phyloP scores from a whole-genome alignment of 2,113 vertebrate species.

The Maccullochella peelii region DNA sequence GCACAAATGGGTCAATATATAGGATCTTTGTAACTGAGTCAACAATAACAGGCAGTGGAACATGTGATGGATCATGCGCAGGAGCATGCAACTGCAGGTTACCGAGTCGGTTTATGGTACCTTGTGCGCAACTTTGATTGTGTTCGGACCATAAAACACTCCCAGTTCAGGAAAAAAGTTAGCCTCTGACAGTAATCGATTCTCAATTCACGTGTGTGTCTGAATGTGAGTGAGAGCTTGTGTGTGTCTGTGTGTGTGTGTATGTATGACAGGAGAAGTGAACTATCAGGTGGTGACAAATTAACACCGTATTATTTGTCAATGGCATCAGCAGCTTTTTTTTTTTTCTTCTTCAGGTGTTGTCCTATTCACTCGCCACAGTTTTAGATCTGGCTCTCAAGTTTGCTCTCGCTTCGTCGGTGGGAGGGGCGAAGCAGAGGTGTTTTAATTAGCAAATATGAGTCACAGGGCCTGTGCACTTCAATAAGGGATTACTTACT shows the following conservation, averaged over 20 bases:
- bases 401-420: conserved; percentile 46
- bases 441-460: conserved; percentile 67
- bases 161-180: conserved; percentile 21
- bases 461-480: conserved; percentile 54
- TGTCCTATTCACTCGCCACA: conserved; percentile 46
- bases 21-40: conserved; percentile 62
- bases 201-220: background rate
- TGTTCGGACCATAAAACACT: conserved; percentile 19
- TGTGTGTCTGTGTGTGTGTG: background rate
- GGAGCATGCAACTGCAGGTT: conserved; percentile 63
- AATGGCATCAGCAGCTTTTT: conserved; percentile 34
- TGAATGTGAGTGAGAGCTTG: background rate
- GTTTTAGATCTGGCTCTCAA: conserved; percentile 47
- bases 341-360: conserved; percentile 5
- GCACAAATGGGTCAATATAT: conserved; percentile 57
- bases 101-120: conserved; percentile 19
- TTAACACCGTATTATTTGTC: conserved; percentile 33
- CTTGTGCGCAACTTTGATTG: conserved; percentile 62
- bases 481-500: conserved; percentile 39
- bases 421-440: conserved; percentile 67
- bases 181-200: background rate
- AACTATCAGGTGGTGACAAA: conserved; percentile 25
- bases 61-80: conserved; percentile 77
- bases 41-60: conserved; percentile 65
- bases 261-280: conserved; percentile 12